Evolutionary conservation across 2,797 vertebrate species (phyloP).

Genomic region (Coracias cyanogaster): DNA sequence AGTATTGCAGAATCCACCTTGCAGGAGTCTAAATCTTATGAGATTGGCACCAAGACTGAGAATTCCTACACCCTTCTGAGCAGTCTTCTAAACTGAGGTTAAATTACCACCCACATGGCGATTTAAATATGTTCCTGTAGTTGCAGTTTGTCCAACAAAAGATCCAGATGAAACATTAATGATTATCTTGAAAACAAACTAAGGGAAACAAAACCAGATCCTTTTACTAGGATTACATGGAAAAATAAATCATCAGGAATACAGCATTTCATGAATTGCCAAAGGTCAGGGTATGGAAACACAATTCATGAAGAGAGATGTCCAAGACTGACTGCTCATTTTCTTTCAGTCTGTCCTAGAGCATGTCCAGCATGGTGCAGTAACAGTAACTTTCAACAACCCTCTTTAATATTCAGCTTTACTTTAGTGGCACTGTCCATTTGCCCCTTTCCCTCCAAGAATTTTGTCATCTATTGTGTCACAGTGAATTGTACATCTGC

Average conservation of each 20-base stretch:
- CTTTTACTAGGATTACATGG: neutral
- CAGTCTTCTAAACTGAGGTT: neutral
- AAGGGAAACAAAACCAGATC: neutral
- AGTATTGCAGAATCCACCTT: neutral
- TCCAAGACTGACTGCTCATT: neutral
- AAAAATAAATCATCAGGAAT: neutral
- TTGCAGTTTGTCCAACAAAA: neutral
- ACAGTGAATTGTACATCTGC: neutral
- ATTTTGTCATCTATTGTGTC: neutral
- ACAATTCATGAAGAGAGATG: neutral
- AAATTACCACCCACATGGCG: neutral
- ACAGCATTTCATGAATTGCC: neutral
- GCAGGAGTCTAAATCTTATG: neutral
- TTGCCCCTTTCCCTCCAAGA: neutral
- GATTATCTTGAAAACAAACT: neutral
- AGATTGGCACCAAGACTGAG: neutral
- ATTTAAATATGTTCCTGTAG: neutral
- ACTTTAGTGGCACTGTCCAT: neutral
- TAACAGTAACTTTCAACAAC: neutral
- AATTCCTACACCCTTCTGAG: neutral
- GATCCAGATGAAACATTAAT: neutral
- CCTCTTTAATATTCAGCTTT: neutral
- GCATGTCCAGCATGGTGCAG: neutral
- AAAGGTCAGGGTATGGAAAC: neutral
- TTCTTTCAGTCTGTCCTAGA: neutral